Conservation (phyloP, 2,113 vertebrate species). For the Paralichthys olivaceus region DNA sequence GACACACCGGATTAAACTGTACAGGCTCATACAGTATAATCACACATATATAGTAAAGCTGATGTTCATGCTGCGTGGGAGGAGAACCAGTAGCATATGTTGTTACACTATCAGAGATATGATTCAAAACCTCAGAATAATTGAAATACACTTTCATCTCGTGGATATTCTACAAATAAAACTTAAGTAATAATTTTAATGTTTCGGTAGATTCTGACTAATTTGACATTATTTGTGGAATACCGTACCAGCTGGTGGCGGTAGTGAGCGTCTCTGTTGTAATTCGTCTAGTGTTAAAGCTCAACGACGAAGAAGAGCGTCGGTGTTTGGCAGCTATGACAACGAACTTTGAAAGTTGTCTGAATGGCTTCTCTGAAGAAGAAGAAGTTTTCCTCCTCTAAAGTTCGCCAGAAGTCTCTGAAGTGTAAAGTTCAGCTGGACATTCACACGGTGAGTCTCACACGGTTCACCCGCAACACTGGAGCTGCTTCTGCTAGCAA, state of each 20-base stretch:
- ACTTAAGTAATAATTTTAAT: too few relatives aligned
- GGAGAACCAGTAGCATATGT: too few relatives aligned
- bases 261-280: not conserved
- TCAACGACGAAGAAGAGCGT: constrained; percentile 3
- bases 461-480: not conserved
- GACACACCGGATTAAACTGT: too few relatives aligned
- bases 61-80: too few relatives aligned
- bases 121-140: too few relatives aligned
- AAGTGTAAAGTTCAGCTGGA: constrained; percentile 79
- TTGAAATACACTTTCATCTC: too few relatives aligned
- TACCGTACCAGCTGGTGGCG: not conserved
- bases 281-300: not conserved
- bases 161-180: too few relatives aligned
- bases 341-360: constrained; percentile 68
- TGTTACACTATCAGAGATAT: too few relatives aligned
- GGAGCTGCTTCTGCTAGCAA: not conserved
- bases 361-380: constrained; percentile 56
- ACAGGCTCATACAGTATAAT: too few relatives aligned
- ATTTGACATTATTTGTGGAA: too few relatives aligned
- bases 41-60: too few relatives aligned
- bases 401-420: constrained; percentile 62
- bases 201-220: too few relatives aligned
- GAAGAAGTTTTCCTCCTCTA: constrained; percentile 20
- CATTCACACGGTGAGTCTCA: constrained; percentile 77
- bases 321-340: constrained; percentile 69